A percentile compares a stretch with the other conserved stretches of the same genome.
Evolutionary conservation across 2,888 invertebrate genomes (phyloP).

Genomic region (Deladenus siricidicola): DNA sequence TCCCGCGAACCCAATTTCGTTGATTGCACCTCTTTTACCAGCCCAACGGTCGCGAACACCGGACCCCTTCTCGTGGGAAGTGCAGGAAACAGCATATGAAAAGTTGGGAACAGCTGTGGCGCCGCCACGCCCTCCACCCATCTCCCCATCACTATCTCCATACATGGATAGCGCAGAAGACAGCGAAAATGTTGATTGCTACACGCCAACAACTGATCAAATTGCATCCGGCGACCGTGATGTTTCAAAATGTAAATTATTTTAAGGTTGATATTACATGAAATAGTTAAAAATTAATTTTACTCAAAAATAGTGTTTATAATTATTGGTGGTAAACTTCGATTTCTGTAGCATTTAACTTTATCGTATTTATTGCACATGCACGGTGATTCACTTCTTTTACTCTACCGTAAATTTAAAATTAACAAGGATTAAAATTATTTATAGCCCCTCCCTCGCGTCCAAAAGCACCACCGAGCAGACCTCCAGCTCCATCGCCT

Average conservation of each 20-base stretch:
- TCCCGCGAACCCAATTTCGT: too few species aligned
- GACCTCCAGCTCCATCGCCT: slow-evolving; percentile 14
- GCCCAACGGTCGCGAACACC: slow-evolving; percentile 20
- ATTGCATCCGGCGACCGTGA: not conserved
- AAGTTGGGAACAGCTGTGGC: slow-evolving; percentile 8
- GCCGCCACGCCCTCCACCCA: slow-evolving; percentile 26
- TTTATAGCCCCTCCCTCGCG: slow-evolving; percentile 11
- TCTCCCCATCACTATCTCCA: slow-evolving; percentile 23
- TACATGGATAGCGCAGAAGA: not conserved
- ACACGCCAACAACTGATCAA: too few species aligned
- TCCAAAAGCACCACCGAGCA: slow-evolving; percentile 23
- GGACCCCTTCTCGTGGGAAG: slow-evolving; percentile 47
- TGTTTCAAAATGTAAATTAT: too few species aligned
- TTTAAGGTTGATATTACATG: too few species aligned
- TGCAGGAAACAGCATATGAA: slow-evolving; percentile 26
- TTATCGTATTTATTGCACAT: too few species aligned
- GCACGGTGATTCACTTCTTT: too few species aligned
- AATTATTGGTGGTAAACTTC: too few species aligned
- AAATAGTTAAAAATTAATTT: too few species aligned
- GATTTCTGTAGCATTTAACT: too few species aligned
- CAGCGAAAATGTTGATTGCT: not conserved
- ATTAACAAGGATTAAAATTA: too few species aligned
- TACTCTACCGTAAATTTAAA: too few species aligned
- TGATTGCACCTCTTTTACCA: slow-evolving; percentile 21
- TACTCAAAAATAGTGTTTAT: too few species aligned